Conservation (phyloP, 2,113 vertebrate species). For the Lichenostomus cassidix region DNA sequence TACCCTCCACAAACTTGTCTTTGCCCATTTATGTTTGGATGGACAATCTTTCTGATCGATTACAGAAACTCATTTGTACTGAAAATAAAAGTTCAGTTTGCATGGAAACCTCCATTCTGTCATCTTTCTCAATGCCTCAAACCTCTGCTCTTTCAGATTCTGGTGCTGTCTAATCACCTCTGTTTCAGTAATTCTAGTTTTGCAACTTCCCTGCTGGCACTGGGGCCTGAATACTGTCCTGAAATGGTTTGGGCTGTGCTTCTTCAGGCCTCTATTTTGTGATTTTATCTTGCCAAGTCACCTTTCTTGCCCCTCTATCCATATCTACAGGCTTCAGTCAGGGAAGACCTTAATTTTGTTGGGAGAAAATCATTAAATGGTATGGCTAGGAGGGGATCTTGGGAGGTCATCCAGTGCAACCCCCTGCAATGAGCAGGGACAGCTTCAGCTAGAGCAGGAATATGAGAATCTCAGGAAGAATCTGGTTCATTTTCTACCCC, state of each 20-base stretch:
- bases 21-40: not conserved
- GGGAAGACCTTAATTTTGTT: not conserved
- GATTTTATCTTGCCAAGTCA: not conserved
- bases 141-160: not conserved
- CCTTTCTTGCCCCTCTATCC: not conserved
- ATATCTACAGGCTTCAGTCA: not conserved
- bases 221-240: not conserved
- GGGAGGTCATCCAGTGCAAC: not conserved
- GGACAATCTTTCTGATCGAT: not conserved
- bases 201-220: rapidly evolving
- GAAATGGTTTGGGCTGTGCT: not conserved
- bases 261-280: not conserved
- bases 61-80: not conserved
- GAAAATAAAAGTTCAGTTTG: not conserved
- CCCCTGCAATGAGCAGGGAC: not conserved
- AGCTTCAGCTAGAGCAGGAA: not conserved
- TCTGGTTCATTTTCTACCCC: not conserved
- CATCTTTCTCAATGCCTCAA: not conserved
- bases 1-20: not conserved
- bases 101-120: not conserved
- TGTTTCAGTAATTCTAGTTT: not conserved
- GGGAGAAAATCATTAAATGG: not conserved
- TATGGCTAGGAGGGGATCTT: not conserved
- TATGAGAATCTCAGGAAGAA: not conserved
- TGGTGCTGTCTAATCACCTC: not conserved